Base-by-base conservation (phyloP, 2,113 vertebrate species). In the Xiphophorus couchianus region DNA sequence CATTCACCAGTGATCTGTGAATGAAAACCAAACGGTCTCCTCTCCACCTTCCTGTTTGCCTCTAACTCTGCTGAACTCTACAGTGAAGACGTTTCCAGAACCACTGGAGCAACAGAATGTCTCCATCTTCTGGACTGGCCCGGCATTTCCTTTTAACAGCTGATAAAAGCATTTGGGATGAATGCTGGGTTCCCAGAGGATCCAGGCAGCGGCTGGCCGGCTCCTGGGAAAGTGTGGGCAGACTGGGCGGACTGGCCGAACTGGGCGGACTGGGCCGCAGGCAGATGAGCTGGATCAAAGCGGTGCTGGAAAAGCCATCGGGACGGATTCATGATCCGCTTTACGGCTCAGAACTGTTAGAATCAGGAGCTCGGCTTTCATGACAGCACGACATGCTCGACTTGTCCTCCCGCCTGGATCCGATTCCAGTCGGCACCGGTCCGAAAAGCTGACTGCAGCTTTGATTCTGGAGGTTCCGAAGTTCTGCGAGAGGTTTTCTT, bases 231-330 rank as follows among this genome's bases (percentile, higher is more conserved):
- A 92, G 83, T 83, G 87, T 87, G 88, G 91, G 85, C 86, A 79
- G 86, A 81, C 82, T 69, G 74, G 54, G 35, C 35, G 9, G 35
- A 37, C 35, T 37, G 35, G 91, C 84, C 86, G 74, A 3, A 37
- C 35, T 37, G 35, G 10, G 9, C 9, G 35, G 9, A 37, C 35
- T 37, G 35, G 35, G 89, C 88, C 86, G 91, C 82, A 85, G 85
- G 72, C 84, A 89, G 92, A 90, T 90, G 92, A 92, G 82, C 76
- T 48, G 70, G 76, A 91, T 93, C 90, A 92, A 91, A 92, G 88
- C 63, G 71, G 70, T 69, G 78, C 90, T 93, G 92, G 92, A 91
- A 92, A 93, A 93, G 77, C 70, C 90, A 91, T 93, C 74, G 25
- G 77, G 28, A 54, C 48, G 69, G 74, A 89, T 83, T 87, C 90